Base-by-base conservation (phyloP, 1,140 invertebrate species). In the Drosophila sproati region DNA sequence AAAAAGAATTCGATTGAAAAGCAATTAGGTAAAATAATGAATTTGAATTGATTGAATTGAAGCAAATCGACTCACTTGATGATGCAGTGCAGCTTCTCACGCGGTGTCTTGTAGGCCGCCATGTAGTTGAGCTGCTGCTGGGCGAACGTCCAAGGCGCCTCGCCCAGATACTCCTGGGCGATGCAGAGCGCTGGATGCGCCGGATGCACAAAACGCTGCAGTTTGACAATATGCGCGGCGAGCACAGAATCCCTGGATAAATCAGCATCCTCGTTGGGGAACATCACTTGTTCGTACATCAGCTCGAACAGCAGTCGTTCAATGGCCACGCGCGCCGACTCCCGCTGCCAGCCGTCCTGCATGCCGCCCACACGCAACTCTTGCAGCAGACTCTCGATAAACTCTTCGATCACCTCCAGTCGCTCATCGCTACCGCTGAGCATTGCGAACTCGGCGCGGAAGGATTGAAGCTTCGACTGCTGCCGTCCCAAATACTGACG, bases 211-310 rank as follows among this genome's bases (percentile, higher is more conserved):
- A 96, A 93, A 68, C 94, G 94, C 4, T 96, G 94, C 74, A 99
- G 93, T 81, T 98, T 97, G 71, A 95, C 95, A 61, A 99, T 98
- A 92, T 99, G 98, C 78, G 98, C 96, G 63, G 96, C 95, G 4
- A 99, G 93, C 48, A 99, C 95, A 95, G 97, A 96, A 92, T 99
- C 98, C 62, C 98, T 94, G 59, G 96, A 95, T 54, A 98, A 95
- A 93, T 99, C 98, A 0, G 97, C 98, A 91, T 99, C 98, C 3
- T 98, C 98, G 93, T 99, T 99, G 4, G 98, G 98, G 94, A 98
- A 99, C 86, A 99, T 94, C 37, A 98, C 98, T 92, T 98, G 95
- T 31, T 96, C 95, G 93, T 99, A 99, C 41, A 99, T 96, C 28
- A 96, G 94, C 31, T 96, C 96, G 94, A 99, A 98, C 1, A 97